A percentile compares a stretch with the other conserved stretches of the same genome.
Evolutionary conservation across 2,113 vertebrate species (phyloP).

Genomic region (Eleginops maclovinus): DNA sequence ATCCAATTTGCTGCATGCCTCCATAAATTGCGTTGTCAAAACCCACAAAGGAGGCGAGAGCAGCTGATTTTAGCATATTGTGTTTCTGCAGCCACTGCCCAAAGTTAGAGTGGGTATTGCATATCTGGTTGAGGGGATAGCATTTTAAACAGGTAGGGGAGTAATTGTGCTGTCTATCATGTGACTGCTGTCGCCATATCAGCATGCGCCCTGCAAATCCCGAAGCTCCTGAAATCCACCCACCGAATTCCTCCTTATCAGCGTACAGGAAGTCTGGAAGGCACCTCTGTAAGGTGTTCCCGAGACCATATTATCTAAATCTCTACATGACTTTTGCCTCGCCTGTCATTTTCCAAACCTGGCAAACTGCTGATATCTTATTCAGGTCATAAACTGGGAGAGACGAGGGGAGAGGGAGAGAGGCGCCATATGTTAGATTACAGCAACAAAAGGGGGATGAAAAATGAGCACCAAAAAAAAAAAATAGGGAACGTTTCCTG

Average conservation of each 20-base stretch:
- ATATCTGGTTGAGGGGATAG: constrained; percentile 20
- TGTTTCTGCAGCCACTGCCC: constrained; percentile 31
- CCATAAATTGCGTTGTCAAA: constrained; percentile 55
- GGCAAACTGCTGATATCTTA: constrained; percentile 78
- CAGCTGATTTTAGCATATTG: constrained; percentile 28
- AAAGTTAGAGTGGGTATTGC: constrained; percentile 34
- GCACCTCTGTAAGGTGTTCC: constrained; percentile 59
- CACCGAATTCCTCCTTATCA: constrained; percentile 70
- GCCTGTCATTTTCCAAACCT: constrained; percentile 68
- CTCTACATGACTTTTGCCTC: constrained; percentile 65
- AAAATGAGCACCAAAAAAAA: constrained; percentile 67
- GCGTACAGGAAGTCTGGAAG: constrained; percentile 53
- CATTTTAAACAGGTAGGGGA: constrained; percentile 31
- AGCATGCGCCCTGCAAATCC: constrained; percentile 47
- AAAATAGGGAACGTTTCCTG: constrained; percentile 55
- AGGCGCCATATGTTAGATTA: constrained; percentile 68
- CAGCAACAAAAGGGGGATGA: constrained; percentile 66
- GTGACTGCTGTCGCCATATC: constrained; percentile 60
- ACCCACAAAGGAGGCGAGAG: constrained; percentile 34
- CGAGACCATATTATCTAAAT: constrained; percentile 75
- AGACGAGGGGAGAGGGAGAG: constrained; percentile 23
- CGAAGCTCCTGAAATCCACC: constrained; percentile 64
- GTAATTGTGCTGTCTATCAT: constrained; percentile 64
- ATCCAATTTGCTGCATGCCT: constrained; percentile 52
- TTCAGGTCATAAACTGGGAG: constrained; percentile 74